phyloP scores from a whole-genome alignment of 2,888 invertebrate genomes.

The Drosophila silvestris region DNA sequence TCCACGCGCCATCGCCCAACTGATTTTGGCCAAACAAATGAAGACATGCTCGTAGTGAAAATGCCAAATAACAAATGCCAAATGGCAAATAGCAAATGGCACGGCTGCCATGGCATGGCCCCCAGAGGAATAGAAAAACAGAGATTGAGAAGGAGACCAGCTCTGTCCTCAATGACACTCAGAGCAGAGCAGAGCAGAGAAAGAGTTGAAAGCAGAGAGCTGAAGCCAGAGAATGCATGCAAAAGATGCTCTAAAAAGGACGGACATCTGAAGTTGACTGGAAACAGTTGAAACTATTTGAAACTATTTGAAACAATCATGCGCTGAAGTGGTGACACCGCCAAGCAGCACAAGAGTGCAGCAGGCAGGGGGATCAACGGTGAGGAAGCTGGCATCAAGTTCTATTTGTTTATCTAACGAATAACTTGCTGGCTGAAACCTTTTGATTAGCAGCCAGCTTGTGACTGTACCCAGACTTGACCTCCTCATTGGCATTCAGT shows the following conservation, averaged over 20 bases:
- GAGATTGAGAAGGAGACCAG: slow-evolving; percentile 16
- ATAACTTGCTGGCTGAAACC: slow-evolving; percentile 8
- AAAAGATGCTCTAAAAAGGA: slow-evolving; percentile 37
- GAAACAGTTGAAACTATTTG: slow-evolving; percentile 50
- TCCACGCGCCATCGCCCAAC: slow-evolving; percentile 64
- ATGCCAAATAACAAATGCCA: slow-evolving; percentile 37
- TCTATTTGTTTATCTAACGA: slow-evolving; percentile 36
- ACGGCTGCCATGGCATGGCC: slow-evolving; percentile 17
- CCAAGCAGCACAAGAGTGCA: background rate
- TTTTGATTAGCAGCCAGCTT: slow-evolving; percentile 29
- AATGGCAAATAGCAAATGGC: slow-evolving; percentile 29
- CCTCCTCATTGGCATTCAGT: slow-evolving; percentile 2
- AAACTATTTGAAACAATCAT: slow-evolving; percentile 61
- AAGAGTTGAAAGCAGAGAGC: slow-evolving; percentile 3
- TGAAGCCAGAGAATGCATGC: slow-evolving; percentile 27
- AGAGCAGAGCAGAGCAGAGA: slow-evolving; percentile 20
- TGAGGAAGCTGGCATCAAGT: slow-evolving; percentile 7
- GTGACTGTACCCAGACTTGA: slow-evolving; percentile 2
- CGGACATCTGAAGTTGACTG: slow-evolving; percentile 57
- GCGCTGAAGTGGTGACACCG: slow-evolving; percentile 25
- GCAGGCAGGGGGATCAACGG: background rate
- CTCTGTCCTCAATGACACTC: slow-evolving; percentile 55
- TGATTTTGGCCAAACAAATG: slow-evolving; percentile 66
- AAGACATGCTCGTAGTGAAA: slow-evolving; percentile 58
- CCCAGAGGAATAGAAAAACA: background rate